Base-by-base conservation (phyloP, 2,888 invertebrate species). In the Boloria euphrosyne region DNA sequence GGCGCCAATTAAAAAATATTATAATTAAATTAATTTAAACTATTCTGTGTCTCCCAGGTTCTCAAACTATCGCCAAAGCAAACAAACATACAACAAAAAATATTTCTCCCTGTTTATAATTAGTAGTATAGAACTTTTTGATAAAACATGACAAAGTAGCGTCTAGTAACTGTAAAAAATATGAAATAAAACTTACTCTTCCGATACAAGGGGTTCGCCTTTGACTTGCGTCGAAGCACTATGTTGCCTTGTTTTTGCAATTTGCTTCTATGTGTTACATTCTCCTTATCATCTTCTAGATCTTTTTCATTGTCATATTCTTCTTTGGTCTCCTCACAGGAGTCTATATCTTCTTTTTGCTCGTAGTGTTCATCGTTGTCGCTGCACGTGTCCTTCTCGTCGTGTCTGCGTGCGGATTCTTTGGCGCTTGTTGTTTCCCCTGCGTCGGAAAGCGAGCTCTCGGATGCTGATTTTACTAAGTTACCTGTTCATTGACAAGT, bases 391-490 rank as follows among this genome's bases (percentile, higher is more conserved):
- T 95, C 95, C 74, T 95, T 95, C 74, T 95, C 95, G 67, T 96
- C 95, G 72, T 95, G 95, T 62, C 94, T 93, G 71, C 95, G 93
- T 6, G 94, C 93, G 0, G 95, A 95, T 76, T 95, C 95, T 77
- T 96, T 96, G 6, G 95, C 93, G 79, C 95, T 95, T 31, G 90
- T 85, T 0, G 85, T 91, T 69, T 93, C 94, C 58, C 94, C 95
- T 0, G 95, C 94, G 78, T 97, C 97, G 0, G 97, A 97, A 61
- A 97, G 91, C 71, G 97, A 97, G 78, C 97, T 97, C 78, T 97
- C 97, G 0, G 97, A 97, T n/a, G 95, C 97, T 22, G 97, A 97
- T 88, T 97, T 97, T 60, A 94, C 94, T 60, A 97, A 82, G 62
- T 80, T 82, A 4, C 85, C 88, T 86, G 71, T 46, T 6, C 31